Evolutionary conservation across 2,888 invertebrate species (phyloP), one percentile per base, ranked within the genome.

Genomic region (Ganaspis brasiliensis): DNA sequence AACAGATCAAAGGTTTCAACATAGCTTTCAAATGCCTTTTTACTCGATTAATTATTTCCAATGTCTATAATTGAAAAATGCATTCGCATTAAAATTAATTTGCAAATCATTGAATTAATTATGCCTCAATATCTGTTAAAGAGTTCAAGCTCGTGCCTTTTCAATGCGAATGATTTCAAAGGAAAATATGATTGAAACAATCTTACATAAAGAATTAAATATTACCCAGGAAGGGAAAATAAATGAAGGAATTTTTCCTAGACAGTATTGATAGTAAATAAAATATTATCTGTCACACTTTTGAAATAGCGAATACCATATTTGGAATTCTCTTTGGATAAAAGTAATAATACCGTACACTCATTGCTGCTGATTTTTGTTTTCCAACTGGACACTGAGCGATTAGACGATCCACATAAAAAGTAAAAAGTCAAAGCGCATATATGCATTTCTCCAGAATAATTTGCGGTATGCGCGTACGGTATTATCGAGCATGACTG

Each of bases 391-490:
- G 35, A 45, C 67, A 16, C 67, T 67, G 45, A 45, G 24, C 67
- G 67, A 67, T 67, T 67, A 45, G 24, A 67, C n/a, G 45, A 45
- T 67, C 63, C 40, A 37, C 37, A 40, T 45, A 45, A 45, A 67
- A 67, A 67, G 45, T 67, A 21, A 67, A 45, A 45, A 40, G 40
- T 63, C 63, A 40, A 63, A 37, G 63, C 40, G 21, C 45, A 35
- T 16, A 67, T 45, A 45, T 45, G 72, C 61, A 78, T 76, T 75
- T 71, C 72, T 73, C 67, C 70, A 21, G 57, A 76, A 61, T 31
- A 40, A 49, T 73, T 71, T 63, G 78, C 56, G 83, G 83, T 79
- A 83, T 83, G 85, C 84, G 82, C 75, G 76, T 83, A 83, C 85
- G 67, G 67, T 67, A 67, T 67, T 85, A 74, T 81, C 81, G 74